Conservation (phyloP, 2,797 vertebrate genomes). For the Strix occidentalis region DNA sequence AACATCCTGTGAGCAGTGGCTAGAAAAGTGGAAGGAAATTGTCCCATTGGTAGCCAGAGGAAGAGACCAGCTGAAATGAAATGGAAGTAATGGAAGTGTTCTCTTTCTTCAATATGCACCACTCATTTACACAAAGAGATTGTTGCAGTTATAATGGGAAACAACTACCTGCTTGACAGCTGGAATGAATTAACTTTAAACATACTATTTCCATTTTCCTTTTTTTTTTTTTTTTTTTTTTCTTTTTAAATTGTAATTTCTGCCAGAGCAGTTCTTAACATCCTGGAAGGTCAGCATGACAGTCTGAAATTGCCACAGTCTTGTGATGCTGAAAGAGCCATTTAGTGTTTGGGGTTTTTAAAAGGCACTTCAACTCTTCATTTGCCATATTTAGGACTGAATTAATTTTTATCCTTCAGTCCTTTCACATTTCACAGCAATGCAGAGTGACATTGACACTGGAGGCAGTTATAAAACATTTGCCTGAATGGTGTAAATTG, state of each 20-base stretch:
- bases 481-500: constrained; percentile 9
- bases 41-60: background rate
- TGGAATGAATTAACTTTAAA: background rate
- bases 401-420: constrained; percentile 13
- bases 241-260: background rate
- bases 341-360: background rate
- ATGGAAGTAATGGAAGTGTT: background rate
- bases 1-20: background rate
- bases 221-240: background rate
- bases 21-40: background rate
- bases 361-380: background rate
- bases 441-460: background rate
- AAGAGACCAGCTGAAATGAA: background rate
- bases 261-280: background rate
- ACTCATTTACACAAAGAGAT: background rate
- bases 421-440: background rate
- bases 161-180: background rate
- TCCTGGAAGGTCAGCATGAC: background rate
- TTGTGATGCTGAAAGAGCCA: background rate
- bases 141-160: background rate
- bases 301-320: background rate
- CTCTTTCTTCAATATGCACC: background rate
- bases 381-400: constrained; percentile 6
- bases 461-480: background rate
- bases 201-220: background rate